These are phyloP conservation scores for Drosophila mauritiana DNA, from an alignment of 1,140 invertebrate species.

Conservation along the genomic window DNA sequence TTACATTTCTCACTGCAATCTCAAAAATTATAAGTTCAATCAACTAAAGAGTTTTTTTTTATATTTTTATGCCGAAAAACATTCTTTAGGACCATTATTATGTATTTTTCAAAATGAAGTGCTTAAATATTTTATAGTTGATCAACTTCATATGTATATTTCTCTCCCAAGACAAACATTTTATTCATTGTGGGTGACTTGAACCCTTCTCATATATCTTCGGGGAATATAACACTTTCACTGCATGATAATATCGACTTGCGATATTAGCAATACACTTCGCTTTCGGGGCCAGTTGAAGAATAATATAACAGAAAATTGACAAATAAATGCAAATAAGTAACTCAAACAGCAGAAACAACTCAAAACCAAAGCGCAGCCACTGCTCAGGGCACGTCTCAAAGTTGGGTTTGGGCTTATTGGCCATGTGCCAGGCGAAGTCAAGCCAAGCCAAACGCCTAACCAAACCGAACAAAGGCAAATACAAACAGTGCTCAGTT, in stretches of 20 bases:
- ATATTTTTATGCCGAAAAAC: too few species aligned
- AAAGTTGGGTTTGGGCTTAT: constrained; percentile 22
- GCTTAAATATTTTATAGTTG: not conserved
- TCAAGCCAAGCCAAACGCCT: constrained; percentile 34
- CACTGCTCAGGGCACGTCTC: constrained; percentile 51
- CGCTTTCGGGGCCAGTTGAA: constrained; percentile 21
- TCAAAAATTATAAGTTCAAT: not conserved
- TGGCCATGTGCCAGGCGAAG: constrained; percentile 61
- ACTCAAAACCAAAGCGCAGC: constrained; percentile 45
- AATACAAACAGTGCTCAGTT: constrained; percentile 67
- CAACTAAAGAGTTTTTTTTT: too few species aligned
- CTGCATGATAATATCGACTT: constrained; percentile 11
- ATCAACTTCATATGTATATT: not conserved
- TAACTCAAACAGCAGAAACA: constrained; percentile 68
- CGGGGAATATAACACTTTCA: constrained; percentile 57
- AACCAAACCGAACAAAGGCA: constrained; percentile 50
- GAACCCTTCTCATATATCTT: not conserved
- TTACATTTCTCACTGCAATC: not conserved
- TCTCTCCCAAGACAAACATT: not conserved
- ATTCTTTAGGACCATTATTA: not conserved
- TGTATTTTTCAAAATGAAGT: not conserved
- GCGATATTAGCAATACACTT: constrained; percentile 31
- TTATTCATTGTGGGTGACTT: not conserved
- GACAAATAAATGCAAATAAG: constrained; percentile 77
- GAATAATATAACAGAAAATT: constrained; percentile 51